phyloP scores from a whole-genome alignment of 2,113 vertebrate species.

The Thamnaconus septentrionalis region DNA sequence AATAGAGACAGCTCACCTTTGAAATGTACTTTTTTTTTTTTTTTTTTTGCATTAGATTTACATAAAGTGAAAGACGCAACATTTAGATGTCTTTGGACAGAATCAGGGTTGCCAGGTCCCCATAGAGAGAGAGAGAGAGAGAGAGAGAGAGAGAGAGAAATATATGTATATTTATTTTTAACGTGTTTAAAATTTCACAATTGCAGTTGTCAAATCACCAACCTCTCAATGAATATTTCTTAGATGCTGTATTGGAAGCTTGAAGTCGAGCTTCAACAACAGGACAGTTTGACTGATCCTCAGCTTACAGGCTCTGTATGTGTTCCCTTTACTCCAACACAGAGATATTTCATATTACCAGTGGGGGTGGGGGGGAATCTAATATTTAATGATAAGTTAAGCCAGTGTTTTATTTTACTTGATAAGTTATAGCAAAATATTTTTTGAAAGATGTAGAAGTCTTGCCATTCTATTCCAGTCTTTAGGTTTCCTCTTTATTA shows the following conservation, averaged over 20 bases:
- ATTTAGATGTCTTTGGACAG: too few relatives aligned
- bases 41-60: too few relatives aligned
- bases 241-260: background rate
- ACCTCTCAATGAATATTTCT: too few relatives aligned
- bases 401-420: slow-evolving; percentile 69
- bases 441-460: slow-evolving; percentile 28
- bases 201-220: too few relatives aligned
- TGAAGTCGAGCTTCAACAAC: slow-evolving; percentile 13
- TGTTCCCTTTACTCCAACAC: slow-evolving; percentile 52
- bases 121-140: too few relatives aligned
- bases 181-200: too few relatives aligned
- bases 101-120: too few relatives aligned
- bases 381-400: slow-evolving; percentile 39
- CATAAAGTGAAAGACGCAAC: too few relatives aligned
- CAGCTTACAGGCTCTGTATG: slow-evolving; percentile 1
- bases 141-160: background rate
- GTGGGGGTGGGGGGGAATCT: background rate
- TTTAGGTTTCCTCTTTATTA: slow-evolving; percentile 4
- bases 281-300: background rate
- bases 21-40: too few relatives aligned
- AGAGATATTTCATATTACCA: slow-evolving; percentile 17
- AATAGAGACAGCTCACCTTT: too few relatives aligned
- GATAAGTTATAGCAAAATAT: slow-evolving; percentile 27
- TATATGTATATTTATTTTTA: too few relatives aligned
- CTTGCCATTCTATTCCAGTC: slow-evolving; percentile 13